Evolutionary conservation across 1,140 invertebrate species (phyloP), one percentile per base, ranked within the genome.

Genomic region (Proales similis): DNA sequence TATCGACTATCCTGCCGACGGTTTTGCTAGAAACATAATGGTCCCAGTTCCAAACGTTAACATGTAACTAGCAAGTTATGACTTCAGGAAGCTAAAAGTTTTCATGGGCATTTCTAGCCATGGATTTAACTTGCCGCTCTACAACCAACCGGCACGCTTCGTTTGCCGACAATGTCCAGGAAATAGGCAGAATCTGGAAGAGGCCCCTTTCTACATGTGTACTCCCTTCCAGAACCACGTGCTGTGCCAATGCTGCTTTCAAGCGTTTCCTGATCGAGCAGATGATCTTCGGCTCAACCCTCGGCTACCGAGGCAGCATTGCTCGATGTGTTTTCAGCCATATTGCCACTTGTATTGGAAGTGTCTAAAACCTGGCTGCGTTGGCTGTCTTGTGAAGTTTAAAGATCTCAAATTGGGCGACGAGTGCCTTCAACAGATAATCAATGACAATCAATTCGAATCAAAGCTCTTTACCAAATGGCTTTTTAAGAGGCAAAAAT

Each of bases 261-360:
- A 71, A 46, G 68, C 70, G 2, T 70, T 74, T 66, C 72, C 72
- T 5, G 71, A 73, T 43, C 65, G 69, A 47, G 65, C 69, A 11
- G 7, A 30, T 3, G 49, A 66, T 17, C 32, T 30, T 14, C 30
- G 7, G 1, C 19, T 14, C 1, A 65, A 62, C 45, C 42, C 61
- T 11, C n/a, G 19, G 6, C 33, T 67, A 0, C 67, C 67, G 20
- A 65, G 66, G 45, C 68, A 70, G 43, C 65, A 69, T 42, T 73
- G 72, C 71, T 24, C 33, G 2, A 46, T 74, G 26, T 74, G 72
- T 64, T 68, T 67, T 42, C 65, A 69, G 9, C 38, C 67, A 22
- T 74, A 66, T 65, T 73, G 73, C 49, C 70, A 74, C 66, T 67
- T 70, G 4, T 74, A 74, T 64, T 74, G 73, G 73, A 70, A 70